These are phyloP conservation scores for Ceratosolen fusciceps DNA, from an alignment of 1,140 invertebrate species.

Conservation along the genomic window DNA sequence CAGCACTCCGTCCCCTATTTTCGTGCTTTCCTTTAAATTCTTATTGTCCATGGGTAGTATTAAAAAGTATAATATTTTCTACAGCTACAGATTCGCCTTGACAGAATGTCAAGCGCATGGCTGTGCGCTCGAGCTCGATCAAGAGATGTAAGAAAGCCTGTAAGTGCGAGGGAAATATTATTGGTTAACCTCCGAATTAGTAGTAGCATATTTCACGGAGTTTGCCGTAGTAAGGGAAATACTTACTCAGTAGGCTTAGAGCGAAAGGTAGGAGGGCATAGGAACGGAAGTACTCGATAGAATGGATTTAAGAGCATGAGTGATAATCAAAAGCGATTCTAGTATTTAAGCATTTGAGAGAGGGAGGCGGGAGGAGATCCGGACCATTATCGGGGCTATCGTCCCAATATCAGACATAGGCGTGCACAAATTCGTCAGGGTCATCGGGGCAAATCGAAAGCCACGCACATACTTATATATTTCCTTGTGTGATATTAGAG, in stretches of 20 bases:
- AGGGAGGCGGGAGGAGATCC: neutral
- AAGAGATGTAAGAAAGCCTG: neutral
- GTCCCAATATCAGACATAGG: no score
- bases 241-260: neutral
- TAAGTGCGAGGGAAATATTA: neutral
- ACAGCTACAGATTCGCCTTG: neutral
- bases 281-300: constrained; percentile 10
- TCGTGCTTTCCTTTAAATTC: no score
- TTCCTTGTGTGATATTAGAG: neutral
- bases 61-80: neutral
- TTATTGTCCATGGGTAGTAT: neutral
- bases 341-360: constrained; percentile 23
- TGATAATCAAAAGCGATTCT: constrained; percentile 38
- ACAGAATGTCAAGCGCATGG: neutral
- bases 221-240: neutral
- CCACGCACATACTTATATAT: neutral
- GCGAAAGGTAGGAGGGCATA: neutral
- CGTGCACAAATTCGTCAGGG: no score
- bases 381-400: no score
- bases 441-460: neutral
- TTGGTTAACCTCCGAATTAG: neutral
- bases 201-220: neutral
- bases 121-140: neutral
- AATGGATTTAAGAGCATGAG: constrained; percentile 45
- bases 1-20: no score